Evolutionary conservation across 2,888 invertebrate genomes (phyloP).

Genomic region (Tachina fera): DNA sequence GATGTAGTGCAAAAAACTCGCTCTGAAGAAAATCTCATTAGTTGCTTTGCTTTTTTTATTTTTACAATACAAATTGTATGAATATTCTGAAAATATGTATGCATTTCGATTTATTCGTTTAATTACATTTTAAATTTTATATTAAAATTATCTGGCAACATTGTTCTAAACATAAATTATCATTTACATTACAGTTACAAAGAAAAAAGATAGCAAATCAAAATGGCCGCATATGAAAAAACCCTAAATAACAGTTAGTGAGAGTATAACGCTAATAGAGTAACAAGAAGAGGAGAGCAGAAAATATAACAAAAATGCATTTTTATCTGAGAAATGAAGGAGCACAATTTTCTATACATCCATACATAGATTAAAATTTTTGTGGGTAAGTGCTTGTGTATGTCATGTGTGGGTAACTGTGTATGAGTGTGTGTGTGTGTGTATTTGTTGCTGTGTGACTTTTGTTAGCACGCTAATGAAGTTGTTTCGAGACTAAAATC

Average conservation of each 20-base stretch:
- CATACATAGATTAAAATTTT: constrained; percentile 46
- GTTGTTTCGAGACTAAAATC: constrained; percentile 75
- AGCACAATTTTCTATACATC: constrained; percentile 9
- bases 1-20: too few species aligned
- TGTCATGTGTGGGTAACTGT: constrained; percentile 37
- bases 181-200: constrained; percentile 33
- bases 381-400: constrained; percentile 51
- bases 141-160: background rate
- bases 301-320: constrained; percentile 42
- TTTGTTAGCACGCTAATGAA: constrained; percentile 75
- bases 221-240: constrained; percentile 80
- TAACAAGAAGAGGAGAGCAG: constrained; percentile 9
- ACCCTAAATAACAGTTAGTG: constrained; percentile 53
- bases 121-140: background rate
- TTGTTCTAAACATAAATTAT: background rate
- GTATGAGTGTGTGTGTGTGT: constrained; percentile 47
- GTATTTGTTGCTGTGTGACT: constrained; percentile 23
- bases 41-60: too few species aligned
- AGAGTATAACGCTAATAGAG: constrained; percentile 14
- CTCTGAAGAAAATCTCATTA: too few species aligned
- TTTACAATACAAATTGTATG: too few species aligned
- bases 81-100: too few species aligned
- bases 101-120: background rate
- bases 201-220: constrained; percentile 76
- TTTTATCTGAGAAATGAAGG: constrained; percentile 58